Conservation (phyloP, 1,140 invertebrate genomes). For the Metopolophium dirhodum region DNA sequence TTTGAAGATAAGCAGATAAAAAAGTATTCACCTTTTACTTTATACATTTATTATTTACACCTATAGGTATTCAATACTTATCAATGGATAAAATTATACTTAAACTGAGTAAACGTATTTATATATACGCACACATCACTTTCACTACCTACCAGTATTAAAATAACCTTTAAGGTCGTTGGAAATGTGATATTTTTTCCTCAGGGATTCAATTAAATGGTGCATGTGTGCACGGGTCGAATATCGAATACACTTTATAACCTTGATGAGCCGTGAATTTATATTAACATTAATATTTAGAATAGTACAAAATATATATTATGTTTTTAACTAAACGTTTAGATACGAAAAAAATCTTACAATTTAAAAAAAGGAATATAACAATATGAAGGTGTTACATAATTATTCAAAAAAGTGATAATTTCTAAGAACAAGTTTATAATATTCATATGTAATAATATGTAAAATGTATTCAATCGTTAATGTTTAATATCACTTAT, state of each 20-base stretch:
- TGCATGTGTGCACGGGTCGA: background rate
- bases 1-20: background rate
- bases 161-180: slow-evolving; percentile 24
- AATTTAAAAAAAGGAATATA: background rate
- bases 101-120: background rate
- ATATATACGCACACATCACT: background rate
- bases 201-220: background rate
- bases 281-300: background rate
- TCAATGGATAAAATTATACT: background rate
- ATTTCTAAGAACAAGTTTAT: background rate
- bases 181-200: background rate
- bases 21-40: background rate
- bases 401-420: background rate
- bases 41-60: background rate
- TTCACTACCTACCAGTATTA: background rate
- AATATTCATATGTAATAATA: background rate
- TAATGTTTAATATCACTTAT: background rate
- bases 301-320: background rate
- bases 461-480: background rate
- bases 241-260: background rate
- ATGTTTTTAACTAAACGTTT: background rate
- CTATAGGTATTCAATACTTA: background rate
- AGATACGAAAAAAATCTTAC: background rate
- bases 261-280: background rate
- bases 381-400: background rate